phyloP scores from a whole-genome alignment of 2,113 vertebrate species.

The Anguilla japonica region DNA sequence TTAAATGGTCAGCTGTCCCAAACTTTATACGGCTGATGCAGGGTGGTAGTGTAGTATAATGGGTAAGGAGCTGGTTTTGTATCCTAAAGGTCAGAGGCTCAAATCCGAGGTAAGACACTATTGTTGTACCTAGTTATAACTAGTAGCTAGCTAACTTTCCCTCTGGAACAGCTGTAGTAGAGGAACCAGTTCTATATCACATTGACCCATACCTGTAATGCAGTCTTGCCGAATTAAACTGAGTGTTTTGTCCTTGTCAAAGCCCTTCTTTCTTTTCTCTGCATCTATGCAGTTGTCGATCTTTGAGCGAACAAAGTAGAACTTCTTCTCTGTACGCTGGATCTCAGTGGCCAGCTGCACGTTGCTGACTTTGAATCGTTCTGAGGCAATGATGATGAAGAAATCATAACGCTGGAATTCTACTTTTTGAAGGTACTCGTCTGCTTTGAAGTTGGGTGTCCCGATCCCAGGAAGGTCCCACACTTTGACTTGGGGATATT shows the following conservation, averaged over 20 bases:
- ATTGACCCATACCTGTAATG: conserved; percentile 34
- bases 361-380: conserved; percentile 62
- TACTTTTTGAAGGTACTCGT: conserved; percentile 63
- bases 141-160: neutral
- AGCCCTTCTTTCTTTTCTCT: conserved; percentile 43
- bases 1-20: neutral
- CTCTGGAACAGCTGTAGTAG: neutral
- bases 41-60: too few species aligned
- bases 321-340: conserved; percentile 57
- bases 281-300: conserved; percentile 62
- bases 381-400: conserved; percentile 67
- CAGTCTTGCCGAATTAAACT: conserved; percentile 38
- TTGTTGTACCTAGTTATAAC: neutral
- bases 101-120: too few species aligned
- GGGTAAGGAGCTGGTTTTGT: too few species aligned
- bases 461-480: conserved; percentile 74
- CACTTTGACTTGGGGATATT: conserved; percentile 57
- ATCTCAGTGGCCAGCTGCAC: conserved; percentile 59
- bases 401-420: conserved; percentile 65
- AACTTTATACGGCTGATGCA: too few species aligned
- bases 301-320: conserved; percentile 73
- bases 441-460: conserved; percentile 56
- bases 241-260: conserved; percentile 31
- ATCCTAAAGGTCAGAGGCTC: too few species aligned
- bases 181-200: too few species aligned